Base-by-base conservation (phyloP, 2,113 vertebrate genomes). In the Maccullochella peelii region DNA sequence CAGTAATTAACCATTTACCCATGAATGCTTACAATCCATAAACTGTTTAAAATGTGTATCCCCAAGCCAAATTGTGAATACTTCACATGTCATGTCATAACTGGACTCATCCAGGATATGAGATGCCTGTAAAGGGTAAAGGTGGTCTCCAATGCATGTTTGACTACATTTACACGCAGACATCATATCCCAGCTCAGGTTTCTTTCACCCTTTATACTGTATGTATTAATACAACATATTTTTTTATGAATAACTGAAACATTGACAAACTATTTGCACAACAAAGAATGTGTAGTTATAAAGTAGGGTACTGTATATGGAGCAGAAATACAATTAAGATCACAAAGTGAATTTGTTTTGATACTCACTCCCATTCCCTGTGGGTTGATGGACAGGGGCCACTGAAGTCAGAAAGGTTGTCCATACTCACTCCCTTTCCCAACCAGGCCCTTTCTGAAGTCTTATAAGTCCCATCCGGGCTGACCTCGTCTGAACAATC, bases 301-400 rank as follows among this genome's bases (percentile, higher is more conserved):
- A 54, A 15, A 42, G 20, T 33, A 33, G 33, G 33, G 33, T 14
- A 2, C 18, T 50, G 18, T 16, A 20, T 59, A 66, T 70, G 30
- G 18, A 50, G 27, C 20, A 69, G 40, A 65, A 77, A n/a, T n/a
- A 14, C 14, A 63, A 57, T 21, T 38, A 63, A 62, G 27, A 33
- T 27, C 42, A 62, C 15, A 69, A 57, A 73, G 16, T 50, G 3
- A 81, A 27, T 11, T 44, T 15, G 25, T 79, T 73, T n/a, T 75
- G 18, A 80, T 90, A 96, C 96, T 95, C 66, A 96, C 95, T 96
- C 96, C 96, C 96, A 96, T 88, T 96, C 95, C 83, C 91, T 91
- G 84, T 54, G 87, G 75, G 89, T 86, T 75, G 95, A 94, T 1
- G 95, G 94, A 94, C 96, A 95, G 74, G 94, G 88, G 74, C 93